Base-by-base conservation (phyloP, 2,797 vertebrate genomes). In the Cuniculus paca region DNA sequence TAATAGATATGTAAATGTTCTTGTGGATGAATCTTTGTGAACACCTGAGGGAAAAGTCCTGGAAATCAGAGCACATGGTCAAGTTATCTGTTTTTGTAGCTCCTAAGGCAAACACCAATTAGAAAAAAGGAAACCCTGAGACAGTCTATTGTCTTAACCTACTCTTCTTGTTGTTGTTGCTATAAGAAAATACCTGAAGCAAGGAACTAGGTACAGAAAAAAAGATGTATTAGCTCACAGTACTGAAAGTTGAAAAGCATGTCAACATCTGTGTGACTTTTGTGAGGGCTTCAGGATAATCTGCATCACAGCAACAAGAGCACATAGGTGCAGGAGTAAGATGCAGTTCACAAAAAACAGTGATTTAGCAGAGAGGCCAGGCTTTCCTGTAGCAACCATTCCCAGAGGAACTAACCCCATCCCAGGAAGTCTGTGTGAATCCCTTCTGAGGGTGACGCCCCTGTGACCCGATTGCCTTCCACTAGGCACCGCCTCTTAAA, bases 31-130 rank as follows among this genome's bases (percentile, higher is more conserved):
- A 83, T 87, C 52, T 72, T 86, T 83, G 39, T 95, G 84, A 20
- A 39, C 34, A 45, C 36, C 77, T 88, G 80, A 50, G 81, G 83
- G 28, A 77, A 96, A 96, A 91, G 80, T 83, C n/a, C 74, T 87
- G 84, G 52, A 94, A 89, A 56, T 63, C 82, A 22, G 83, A 87
- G 48, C 31, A 60, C 34, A 48, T 36, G 36, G 36, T 45, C 80
- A 83, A 75, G 91, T 58, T 34, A 70, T 56, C n/a, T 87, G 26
- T 61, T 92, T 90, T 92, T 80, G 63, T 90, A 54, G 63, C 78
- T 85, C 28, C 60, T 87, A 45, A 39, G 36, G 56, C 70, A 94
- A 83, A 75, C 8, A 78, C 16, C 72, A 84, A 83, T 42, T 83
- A 72, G 11, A 75, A 84, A 72, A 74, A 48, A 90, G 9, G 45